Evolutionary conservation across 1,140 invertebrate species (phyloP).

Genomic region (Drosophila azteca): DNA sequence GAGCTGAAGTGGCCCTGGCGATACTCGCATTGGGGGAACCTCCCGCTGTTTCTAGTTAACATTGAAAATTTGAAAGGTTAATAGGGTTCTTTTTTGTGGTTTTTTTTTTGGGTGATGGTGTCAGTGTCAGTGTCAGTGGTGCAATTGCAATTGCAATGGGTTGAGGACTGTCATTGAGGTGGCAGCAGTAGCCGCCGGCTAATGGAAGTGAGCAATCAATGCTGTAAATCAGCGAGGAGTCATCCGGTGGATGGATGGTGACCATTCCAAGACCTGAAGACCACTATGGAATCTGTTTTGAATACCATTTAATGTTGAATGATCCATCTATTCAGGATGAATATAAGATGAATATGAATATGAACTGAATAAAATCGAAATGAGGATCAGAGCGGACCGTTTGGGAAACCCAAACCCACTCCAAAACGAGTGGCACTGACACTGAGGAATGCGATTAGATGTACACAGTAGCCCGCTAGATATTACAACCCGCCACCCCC

Average conservation of each 20-base stretch:
- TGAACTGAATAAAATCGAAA: neutral
- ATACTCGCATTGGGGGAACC: conserved; percentile 4
- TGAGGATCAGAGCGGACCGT: neutral
- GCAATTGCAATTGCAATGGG: conserved; percentile 56
- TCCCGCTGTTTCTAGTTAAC: conserved; percentile 74
- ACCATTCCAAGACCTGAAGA: too few species aligned
- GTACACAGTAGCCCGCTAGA: conserved; percentile 39
- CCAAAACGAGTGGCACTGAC: conserved; percentile 29
- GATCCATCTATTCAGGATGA: too few species aligned
- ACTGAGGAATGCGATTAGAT: conserved; percentile 51
- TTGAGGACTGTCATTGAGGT: conserved; percentile 56
- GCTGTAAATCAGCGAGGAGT: neutral
- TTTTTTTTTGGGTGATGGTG: conserved; percentile 38
- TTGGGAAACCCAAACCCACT: conserved; percentile 1
- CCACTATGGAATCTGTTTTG: too few species aligned
- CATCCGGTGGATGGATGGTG: neutral
- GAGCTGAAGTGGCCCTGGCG: too few species aligned
- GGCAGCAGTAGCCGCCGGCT: conserved; percentile 16
- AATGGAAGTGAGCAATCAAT: conserved; percentile 19
- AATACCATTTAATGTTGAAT: too few species aligned
- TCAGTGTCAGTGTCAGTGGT: conserved; percentile 18
- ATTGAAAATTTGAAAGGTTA: conserved; percentile 69
- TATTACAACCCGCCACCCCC: conserved; percentile 9
- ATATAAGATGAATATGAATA: too few species aligned
- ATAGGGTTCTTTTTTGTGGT: conserved; percentile 66